Evolutionary conservation across 2,888 invertebrate species (phyloP).

Genomic region (Drosophila villosipedis): DNA sequence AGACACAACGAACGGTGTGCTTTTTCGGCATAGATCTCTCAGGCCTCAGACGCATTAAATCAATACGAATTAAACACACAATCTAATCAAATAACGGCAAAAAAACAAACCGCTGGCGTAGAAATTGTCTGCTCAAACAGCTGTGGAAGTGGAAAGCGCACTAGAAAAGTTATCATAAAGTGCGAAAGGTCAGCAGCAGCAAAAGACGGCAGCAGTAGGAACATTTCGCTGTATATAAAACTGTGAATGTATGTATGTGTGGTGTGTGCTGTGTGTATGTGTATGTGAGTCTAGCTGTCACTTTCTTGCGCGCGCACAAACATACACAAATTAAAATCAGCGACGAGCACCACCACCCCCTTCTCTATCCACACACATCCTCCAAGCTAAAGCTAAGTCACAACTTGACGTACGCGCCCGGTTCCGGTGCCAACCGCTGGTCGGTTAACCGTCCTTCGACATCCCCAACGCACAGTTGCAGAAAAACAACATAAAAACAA

Average conservation of each 20-base stretch:
- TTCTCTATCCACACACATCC: conserved; percentile 21
- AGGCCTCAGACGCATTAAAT: conserved; percentile 43
- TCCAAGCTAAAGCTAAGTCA: conserved; percentile 36
- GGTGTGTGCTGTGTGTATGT: conserved; percentile 35
- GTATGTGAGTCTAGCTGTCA: conserved; percentile 74
- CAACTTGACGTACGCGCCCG: conserved; percentile 74
- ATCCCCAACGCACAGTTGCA: conserved; percentile 42
- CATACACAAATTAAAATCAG: conserved; percentile 75
- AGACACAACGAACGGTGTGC: conserved; percentile 59
- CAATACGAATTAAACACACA: conserved; percentile 43
- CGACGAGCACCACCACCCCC: conserved; percentile 27
- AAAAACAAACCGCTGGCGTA: conserved; percentile 15
- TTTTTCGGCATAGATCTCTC: conserved; percentile 58
- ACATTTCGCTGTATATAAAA: conserved; percentile 57
- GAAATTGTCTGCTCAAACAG: conserved; percentile 55
- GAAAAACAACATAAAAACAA: conserved; percentile 2
- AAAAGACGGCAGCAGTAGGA: conserved; percentile 38
- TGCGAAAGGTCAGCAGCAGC: conserved; percentile 82
- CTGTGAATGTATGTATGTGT: conserved; percentile 15
- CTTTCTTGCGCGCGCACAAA: conserved; percentile 77
- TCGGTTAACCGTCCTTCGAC: conserved; percentile 45
- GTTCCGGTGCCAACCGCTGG: conserved; percentile 69
- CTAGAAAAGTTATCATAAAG: conserved; percentile 77
- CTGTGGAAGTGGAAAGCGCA: conserved; percentile 63
- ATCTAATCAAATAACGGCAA: conserved; percentile 32